Evolutionary conservation across 2,888 invertebrate species (phyloP), one percentile per base, ranked within the genome.

Genomic region (Mythimna ferrago): DNA sequence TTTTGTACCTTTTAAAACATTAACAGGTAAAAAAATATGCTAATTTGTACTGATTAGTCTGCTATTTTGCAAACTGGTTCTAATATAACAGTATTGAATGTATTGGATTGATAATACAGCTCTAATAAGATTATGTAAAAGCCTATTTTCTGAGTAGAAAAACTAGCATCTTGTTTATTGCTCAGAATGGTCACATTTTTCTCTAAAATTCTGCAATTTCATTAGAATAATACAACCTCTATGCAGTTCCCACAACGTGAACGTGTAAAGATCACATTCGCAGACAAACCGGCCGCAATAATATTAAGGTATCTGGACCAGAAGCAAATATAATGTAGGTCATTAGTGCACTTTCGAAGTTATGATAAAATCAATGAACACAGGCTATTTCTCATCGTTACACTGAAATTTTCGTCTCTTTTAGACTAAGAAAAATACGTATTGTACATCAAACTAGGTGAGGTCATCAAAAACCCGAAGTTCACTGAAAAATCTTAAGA

Each of bases 391-490:
- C 63, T 19, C 19, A 48, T 19, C 3, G 6, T 10, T 16, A 71
- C 16, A 48, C 19, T 6, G 56, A 35, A 60, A 16, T 69, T 58
- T 56, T 66, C 10, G 51, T 32, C 21, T 66, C 10, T 60, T 62
- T n/a, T 54, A 53, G 5, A 21, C 0, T 21, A 38, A n/a, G 19
- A 5, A n/a, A 62, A 61, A 56, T 71, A 69, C 16, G 60, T 68
- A 32, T 26, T 74, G 71, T 44, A 54, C 21, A 75, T 70, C 83
- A 86, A 90, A 88, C 87, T 88, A 87, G 81, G 82, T 92, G 93
- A 93, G 92, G 86, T 93, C 93, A 93, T 91, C 88, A 80, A 70
- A 77, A 80, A 79, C 82, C n/a, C 78, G 73, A 75, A 82, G 73
- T 81, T 81, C 84, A 84, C 73, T 70, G 70, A 83, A 81, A 76